Percentiles rank a stretch among this genome's conserved stretches.
Conservation (phyloP, 2,113 vertebrate species). For the Opisthocomus hoazin region DNA sequence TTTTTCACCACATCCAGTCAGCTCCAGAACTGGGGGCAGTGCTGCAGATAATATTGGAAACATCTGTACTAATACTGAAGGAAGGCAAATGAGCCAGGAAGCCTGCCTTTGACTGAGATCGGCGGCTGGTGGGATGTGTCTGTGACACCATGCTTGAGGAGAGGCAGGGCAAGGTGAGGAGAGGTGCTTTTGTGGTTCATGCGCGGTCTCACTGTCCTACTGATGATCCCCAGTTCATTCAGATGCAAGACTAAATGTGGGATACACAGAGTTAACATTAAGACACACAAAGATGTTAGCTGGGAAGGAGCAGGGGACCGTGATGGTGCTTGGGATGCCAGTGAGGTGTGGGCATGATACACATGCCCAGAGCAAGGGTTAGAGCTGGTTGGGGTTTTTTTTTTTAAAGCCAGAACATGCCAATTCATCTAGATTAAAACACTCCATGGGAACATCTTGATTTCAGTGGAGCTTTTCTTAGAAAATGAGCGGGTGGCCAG, state of each 20-base stretch:
- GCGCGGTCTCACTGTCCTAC: neutral
- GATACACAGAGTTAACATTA: neutral
- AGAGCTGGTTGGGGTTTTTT: accelerated
- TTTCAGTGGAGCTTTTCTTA: neutral
- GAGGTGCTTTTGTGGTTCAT: neutral
- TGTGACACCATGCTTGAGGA: neutral
- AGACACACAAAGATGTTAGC: neutral
- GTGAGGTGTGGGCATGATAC: neutral
- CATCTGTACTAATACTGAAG: neutral
- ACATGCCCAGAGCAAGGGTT: neutral
- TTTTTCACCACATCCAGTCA: neutral
- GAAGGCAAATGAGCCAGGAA: neutral
- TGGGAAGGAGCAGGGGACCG: neutral
- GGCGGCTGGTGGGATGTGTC: neutral
- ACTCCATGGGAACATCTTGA: neutral
- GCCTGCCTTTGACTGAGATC: neutral
- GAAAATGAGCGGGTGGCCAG: neutral
- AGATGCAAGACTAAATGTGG: neutral
- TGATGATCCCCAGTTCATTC: neutral
- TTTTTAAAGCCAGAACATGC: neutral
- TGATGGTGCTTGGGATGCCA: neutral
- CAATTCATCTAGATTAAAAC: neutral
- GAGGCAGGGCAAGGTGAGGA: neutral
- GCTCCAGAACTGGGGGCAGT: neutral
- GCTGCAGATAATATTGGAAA: neutral